These are phyloP conservation scores for Cosmopolites sordidus DNA, from an alignment of 2,888 invertebrate species.

Conservation along the genomic window DNA sequence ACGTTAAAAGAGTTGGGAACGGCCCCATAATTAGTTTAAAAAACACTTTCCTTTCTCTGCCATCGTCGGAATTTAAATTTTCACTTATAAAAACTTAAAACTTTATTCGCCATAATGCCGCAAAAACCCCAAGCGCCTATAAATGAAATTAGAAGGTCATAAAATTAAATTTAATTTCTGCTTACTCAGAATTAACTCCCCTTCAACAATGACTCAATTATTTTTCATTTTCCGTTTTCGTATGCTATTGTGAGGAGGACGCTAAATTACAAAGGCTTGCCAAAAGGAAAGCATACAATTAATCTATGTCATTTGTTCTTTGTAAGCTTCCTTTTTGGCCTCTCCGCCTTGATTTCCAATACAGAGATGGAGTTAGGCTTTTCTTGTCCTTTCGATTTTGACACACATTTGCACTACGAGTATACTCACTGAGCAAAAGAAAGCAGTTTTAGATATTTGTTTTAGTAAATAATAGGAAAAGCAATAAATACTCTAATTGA, in stretches of 20 bases:
- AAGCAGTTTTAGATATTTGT: too few species aligned
- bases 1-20: too few species aligned
- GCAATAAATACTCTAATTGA: too few species aligned
- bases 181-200: background rate
- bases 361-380: background rate
- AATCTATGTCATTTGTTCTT: slow-evolving; percentile 2
- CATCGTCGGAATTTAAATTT: background rate
- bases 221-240: slow-evolving; percentile 2
- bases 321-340: background rate
- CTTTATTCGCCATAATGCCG: slow-evolving; percentile 1
- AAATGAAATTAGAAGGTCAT: background rate
- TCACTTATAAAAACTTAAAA: slow-evolving; percentile 1
- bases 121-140: background rate
- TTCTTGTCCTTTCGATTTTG: too few species aligned
- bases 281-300: background rate
- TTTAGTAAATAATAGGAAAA: too few species aligned
- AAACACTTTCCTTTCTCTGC: background rate
- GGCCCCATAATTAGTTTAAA: background rate
- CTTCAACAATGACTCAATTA: background rate
- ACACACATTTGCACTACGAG: too few species aligned
- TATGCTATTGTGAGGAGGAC: background rate
- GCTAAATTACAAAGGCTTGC: background rate
- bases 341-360: background rate
- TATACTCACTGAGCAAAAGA: too few species aligned
- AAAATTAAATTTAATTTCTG: background rate